phyloP scores from a whole-genome alignment of 53 echinoderm and acorn worm species.

The Echinometra lucunter region DNA sequence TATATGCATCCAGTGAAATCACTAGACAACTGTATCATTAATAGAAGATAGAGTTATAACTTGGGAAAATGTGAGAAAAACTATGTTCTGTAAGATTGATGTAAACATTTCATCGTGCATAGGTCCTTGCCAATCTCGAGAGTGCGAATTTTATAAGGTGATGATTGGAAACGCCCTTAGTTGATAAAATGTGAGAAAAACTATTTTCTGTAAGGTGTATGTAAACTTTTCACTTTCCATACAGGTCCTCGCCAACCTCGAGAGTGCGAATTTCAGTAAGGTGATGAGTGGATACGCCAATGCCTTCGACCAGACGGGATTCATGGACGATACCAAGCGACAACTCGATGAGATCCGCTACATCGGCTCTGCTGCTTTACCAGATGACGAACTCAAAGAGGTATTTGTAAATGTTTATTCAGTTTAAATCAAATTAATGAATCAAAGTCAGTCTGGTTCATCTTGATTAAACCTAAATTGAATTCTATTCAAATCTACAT shows the following conservation, averaged over 20 bases:
- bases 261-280: conserved; percentile 75
- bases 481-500: too few species aligned
- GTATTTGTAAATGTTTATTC: conserved; percentile 45
- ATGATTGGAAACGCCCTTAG: conserved; percentile 77
- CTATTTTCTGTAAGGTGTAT: too few species aligned
- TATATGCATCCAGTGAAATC: too few species aligned
- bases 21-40: too few species aligned
- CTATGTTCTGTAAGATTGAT: too few species aligned
- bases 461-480: too few species aligned
- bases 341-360: conserved; percentile 74
- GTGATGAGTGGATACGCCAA: conserved; percentile 76
- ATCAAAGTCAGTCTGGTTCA: too few species aligned
- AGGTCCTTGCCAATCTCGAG: conserved; percentile 78
- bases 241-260: conserved; percentile 78
- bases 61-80: too few species aligned
- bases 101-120: background rate
- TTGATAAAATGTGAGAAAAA: too few species aligned
- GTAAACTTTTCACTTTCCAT: background rate
- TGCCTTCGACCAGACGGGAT: conserved; percentile 74
- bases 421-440: background rate
- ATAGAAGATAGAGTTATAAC: too few species aligned
- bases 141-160: conserved; percentile 76
- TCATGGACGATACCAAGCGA: conserved; percentile 76
- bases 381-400: conserved; percentile 80
- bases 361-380: conserved; percentile 87